Conservation (phyloP, 2,888 invertebrate genomes). For the Quadriops clusia region DNA sequence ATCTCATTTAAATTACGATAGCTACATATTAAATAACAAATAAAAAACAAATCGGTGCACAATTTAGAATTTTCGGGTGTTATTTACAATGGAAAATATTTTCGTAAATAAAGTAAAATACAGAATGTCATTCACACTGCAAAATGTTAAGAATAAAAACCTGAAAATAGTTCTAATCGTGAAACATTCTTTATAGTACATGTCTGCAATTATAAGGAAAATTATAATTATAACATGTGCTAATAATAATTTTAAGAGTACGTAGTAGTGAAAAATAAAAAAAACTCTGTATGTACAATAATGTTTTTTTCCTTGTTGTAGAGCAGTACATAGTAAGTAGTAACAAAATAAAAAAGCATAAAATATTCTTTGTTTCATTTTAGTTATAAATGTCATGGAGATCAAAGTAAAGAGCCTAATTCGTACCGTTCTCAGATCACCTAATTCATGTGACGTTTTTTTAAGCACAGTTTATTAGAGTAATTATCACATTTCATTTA, state of each 20-base stretch:
- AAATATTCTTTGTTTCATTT: too few relatives aligned
- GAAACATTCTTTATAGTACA: slow-evolving; percentile 11
- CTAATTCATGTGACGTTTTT: slow-evolving; percentile 1
- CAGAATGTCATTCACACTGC: slow-evolving; percentile 13
- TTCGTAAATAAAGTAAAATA: too few relatives aligned
- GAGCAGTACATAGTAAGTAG: too few relatives aligned
- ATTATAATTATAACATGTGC: slow-evolving; percentile 8
- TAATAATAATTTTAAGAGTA: slow-evolving; percentile 6
- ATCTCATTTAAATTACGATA: slow-evolving; percentile 4
- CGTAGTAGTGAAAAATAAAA: slow-evolving; percentile 13
- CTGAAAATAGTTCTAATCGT: slow-evolving; percentile 14
- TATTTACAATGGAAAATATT: slow-evolving; percentile 19
- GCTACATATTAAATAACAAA: slow-evolving; percentile 34
- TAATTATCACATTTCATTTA: slow-evolving; percentile 19
- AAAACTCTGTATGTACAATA: slow-evolving; percentile 7
- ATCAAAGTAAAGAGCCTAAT: slow-evolving; percentile 22
- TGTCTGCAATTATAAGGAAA: slow-evolving; percentile 8
- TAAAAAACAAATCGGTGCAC: slow-evolving; percentile 28
- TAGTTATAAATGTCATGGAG: slow-evolving; percentile 34
- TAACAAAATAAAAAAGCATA: too few relatives aligned
- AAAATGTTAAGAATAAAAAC: slow-evolving; percentile 11
- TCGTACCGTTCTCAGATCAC: slow-evolving; percentile 15
- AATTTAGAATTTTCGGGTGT: slow-evolving; percentile 11
- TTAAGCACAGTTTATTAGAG: slow-evolving; percentile 10
- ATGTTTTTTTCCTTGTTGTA: too few relatives aligned